phyloP scores from a whole-genome alignment of 2,797 vertebrate species.

The Rhabdomys pumilio region DNA sequence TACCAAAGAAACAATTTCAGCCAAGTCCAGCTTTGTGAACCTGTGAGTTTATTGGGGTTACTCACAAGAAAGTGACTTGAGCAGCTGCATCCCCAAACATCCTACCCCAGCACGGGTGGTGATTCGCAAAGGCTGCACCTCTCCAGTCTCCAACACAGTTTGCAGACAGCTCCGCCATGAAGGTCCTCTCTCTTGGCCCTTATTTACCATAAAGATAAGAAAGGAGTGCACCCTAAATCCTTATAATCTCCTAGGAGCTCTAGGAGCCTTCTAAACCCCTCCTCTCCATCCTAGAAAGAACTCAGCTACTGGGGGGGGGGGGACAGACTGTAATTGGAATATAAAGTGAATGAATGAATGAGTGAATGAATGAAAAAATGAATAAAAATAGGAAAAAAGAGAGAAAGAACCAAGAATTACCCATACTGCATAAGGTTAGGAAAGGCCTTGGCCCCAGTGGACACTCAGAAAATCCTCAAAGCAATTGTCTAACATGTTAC shows the following conservation, averaged over 20 bases:
- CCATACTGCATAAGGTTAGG: too few species aligned
- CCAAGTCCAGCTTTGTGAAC: not conserved
- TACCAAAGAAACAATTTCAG: constrained; percentile 17
- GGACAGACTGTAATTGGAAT: not conserved
- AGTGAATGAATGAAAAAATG: not conserved
- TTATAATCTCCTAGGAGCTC: not conserved
- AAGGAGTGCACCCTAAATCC: not conserved
- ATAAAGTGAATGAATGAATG: not conserved
- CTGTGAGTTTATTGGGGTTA: not conserved
- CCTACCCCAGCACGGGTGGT: not conserved
- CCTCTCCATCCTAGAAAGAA: not conserved
- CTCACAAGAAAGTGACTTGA: not conserved
- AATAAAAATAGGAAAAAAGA: not conserved
- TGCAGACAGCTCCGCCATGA: not conserved
- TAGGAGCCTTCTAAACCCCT: too few species aligned
- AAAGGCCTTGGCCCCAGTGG: not conserved
- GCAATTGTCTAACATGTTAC: accelerated
- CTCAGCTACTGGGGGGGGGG: not conserved
- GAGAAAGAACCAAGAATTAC: not conserved
- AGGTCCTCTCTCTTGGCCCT: not conserved
- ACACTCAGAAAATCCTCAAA: not conserved
- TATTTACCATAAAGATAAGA: not conserved
- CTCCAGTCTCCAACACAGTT: too few species aligned
- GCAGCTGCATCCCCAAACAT: not conserved
- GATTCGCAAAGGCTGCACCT: not conserved